phyloP scores from a whole-genome alignment of 2,113 vertebrate genomes.

The Vidua chalybeata region DNA sequence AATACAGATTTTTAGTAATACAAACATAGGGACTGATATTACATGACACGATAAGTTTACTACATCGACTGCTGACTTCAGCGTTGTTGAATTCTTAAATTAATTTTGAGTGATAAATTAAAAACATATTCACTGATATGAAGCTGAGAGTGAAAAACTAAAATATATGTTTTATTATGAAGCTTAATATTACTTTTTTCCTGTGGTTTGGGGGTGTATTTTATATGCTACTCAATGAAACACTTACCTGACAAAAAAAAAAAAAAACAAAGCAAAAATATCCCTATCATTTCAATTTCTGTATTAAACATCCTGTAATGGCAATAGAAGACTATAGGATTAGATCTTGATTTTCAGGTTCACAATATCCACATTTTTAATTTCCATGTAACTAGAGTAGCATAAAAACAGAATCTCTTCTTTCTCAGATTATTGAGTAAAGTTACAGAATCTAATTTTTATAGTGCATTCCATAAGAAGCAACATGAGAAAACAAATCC shows the following conservation, averaged over 20 bases:
- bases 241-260: not conserved
- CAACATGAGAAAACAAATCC: not conserved
- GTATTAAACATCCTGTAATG: not conserved
- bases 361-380: not conserved
- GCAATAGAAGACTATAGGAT: not conserved
- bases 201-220: not conserved
- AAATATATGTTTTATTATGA: not conserved
- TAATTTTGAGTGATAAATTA: not conserved
- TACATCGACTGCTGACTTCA: not conserved
- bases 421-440: not conserved
- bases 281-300: not conserved
- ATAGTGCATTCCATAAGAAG: not conserved
- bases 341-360: not conserved
- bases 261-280: not conserved
- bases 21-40: not conserved
- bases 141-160: not conserved
- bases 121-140: not conserved
- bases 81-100: not conserved
- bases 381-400: not conserved
- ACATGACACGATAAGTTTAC: not conserved
- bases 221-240: not conserved
- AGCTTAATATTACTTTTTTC: not conserved
- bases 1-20: not conserved
- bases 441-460: not conserved
- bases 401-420: not conserved